phyloP scores from a whole-genome alignment of 2,888 invertebrate genomes.

The Limnephilus rhombicus region DNA sequence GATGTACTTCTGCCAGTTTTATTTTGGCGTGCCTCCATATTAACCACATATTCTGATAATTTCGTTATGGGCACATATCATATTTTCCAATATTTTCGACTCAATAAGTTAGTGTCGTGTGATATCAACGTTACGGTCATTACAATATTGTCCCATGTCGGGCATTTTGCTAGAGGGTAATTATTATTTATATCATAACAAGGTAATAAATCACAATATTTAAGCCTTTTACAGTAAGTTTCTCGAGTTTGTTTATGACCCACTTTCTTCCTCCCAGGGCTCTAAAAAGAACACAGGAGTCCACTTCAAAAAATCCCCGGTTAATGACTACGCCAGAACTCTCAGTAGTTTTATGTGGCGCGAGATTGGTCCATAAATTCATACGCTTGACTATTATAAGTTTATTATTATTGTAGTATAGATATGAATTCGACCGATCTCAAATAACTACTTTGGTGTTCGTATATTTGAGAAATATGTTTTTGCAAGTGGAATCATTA shows the following conservation, averaged over 20 bases:
- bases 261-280: background rate
- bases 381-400: background rate
- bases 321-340: background rate
- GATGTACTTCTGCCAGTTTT: background rate
- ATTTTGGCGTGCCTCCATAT: conserved; percentile 2
- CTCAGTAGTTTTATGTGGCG: background rate
- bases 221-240: background rate
- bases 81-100: background rate
- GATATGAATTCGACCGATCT: background rate
- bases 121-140: background rate
- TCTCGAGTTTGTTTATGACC: background rate
- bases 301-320: background rate
- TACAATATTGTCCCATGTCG: background rate
- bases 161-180: background rate
- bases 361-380: background rate
- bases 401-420: background rate
- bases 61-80: background rate
- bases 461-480: background rate
- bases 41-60: background rate
- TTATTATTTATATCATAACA: background rate
- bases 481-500: background rate
- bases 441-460: background rate
- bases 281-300: background rate
- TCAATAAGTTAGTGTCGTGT: background rate
- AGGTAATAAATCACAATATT: background rate